Base-by-base conservation (phyloP, 2,888 invertebrate species). In the Mimas tiliae region DNA sequence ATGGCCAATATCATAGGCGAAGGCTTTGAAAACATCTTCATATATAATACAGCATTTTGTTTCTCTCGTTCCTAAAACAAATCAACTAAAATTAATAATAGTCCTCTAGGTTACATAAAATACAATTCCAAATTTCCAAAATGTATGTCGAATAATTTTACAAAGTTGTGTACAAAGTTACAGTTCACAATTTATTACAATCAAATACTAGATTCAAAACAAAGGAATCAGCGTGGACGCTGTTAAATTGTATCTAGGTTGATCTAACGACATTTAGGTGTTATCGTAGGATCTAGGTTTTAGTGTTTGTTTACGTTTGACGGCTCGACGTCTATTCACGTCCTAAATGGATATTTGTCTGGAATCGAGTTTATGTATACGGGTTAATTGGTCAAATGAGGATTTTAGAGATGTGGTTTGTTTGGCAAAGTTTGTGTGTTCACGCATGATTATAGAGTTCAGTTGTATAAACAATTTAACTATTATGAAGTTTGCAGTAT, bases 241-340 rank as follows among this genome's bases (percentile, higher is more conserved):
- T 74, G 73, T 70, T 68, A 69, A 71, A 72, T 66, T 68, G 67
- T 72, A 82, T 78, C 80, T 85, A 81, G 85, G 84, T 79, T 84
- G 85, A 86, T 86, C 84, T 82, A 81, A 82, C 76, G 82, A 82
- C 84, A 81, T 83, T 81, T 80, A 79, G 76, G 78, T 67, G 73
- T 81, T 79, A 83, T 79, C 79, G 75, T 50, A 62, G 63, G 71
- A 83, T 83, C 82, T 83, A 79, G 78, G 78, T 74, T 51, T 64
- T 51, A 48, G 63, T 47, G 21, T 51, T 16, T 65, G 63, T 63
- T 64, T 55, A 64, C 64, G 33, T 55, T 64, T 16, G 14, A 12
- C 64, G 27, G 53, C 47, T 64, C 53, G 21, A 55, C 16, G 55
- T 64, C 55, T 64, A 64, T 55, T 64, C 33, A 6, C 12, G 45